Percentiles rank a stretch among this genome's conserved stretches.
Evolutionary conservation across 2,888 invertebrate genomes (phyloP).

Genomic region (Acanthococcus lagerstroemiae): DNA sequence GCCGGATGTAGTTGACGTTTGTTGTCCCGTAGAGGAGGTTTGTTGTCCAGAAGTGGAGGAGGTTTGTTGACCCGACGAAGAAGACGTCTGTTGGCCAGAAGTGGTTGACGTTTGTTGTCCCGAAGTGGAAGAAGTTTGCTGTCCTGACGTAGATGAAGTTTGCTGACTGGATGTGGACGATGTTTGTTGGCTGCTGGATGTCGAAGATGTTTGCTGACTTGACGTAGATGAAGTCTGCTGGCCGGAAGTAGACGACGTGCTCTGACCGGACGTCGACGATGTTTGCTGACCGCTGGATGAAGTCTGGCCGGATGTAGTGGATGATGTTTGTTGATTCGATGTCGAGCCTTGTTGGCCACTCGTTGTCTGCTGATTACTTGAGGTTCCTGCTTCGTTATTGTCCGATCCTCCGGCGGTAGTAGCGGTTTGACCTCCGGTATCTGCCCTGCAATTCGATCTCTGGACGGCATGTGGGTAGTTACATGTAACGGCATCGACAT

Average conservation of each 20-base stretch:
- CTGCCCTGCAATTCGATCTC: slow-evolving; percentile 36
- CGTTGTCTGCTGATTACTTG: slow-evolving; percentile 33
- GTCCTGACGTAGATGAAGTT: slow-evolving; percentile 29
- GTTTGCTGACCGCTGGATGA: slow-evolving; percentile 33
- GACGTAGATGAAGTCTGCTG: slow-evolving; percentile 32
- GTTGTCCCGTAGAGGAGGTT: slow-evolving; percentile 25
- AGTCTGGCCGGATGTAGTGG: slow-evolving; percentile 32
- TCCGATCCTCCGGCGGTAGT: background rate
- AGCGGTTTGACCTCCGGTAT: slow-evolving; percentile 25
- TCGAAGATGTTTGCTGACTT: slow-evolving; percentile 26
- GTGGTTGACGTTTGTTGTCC: slow-evolving; percentile 27
- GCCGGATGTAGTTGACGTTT: slow-evolving; percentile 14
- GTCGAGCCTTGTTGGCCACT: slow-evolving; percentile 29
- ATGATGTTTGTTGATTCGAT: slow-evolving; percentile 33
- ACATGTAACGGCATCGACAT: slow-evolving; percentile 55
- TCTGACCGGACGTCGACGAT: slow-evolving; percentile 33
- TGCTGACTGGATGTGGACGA: slow-evolving; percentile 32
- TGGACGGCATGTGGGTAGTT: slow-evolving; percentile 53
- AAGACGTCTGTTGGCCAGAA: slow-evolving; percentile 12
- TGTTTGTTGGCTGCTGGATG: slow-evolving; percentile 29
- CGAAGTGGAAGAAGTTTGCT: slow-evolving; percentile 30
- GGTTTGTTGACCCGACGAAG: slow-evolving; percentile 33
- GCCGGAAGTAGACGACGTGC: slow-evolving; percentile 15
- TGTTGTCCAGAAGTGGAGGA: slow-evolving; percentile 31
- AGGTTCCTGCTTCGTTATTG: background rate